A percentile compares a stretch with the other conserved stretches of the same genome.
Evolutionary conservation across 2,797 vertebrate species (phyloP).

Genomic region (Galaxias olidus): DNA sequence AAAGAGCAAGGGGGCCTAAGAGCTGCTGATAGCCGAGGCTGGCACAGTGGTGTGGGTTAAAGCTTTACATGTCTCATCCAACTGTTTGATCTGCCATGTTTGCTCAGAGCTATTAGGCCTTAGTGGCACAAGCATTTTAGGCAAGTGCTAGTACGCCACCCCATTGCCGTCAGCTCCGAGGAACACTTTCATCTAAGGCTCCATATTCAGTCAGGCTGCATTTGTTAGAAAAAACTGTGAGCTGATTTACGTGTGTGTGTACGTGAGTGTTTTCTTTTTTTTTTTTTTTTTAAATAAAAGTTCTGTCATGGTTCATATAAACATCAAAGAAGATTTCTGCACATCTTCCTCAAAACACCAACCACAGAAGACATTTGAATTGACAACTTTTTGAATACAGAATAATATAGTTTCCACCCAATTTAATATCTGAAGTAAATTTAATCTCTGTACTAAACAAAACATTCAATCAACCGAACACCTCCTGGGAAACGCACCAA

Average conservation of each 20-base stretch:
- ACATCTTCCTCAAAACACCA: too few relatives aligned
- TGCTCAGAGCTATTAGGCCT: conserved; percentile 17
- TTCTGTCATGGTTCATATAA: too few relatives aligned
- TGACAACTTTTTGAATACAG: too few relatives aligned
- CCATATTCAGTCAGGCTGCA: neutral
- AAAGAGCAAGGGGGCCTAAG: conserved; percentile 15
- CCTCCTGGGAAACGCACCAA: too few relatives aligned
- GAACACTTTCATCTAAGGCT: neutral
- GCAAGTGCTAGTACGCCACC: neutral
- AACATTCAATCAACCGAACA: too few relatives aligned
- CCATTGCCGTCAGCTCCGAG: conserved; percentile 4
- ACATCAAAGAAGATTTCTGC: too few relatives aligned
- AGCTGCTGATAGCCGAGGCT: conserved; percentile 21
- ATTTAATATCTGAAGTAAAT: too few relatives aligned
- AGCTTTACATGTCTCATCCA: conserved; percentile 27
- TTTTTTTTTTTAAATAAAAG: too few relatives aligned
- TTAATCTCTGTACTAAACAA: too few relatives aligned
- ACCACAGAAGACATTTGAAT: too few relatives aligned
- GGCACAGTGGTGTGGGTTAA: conserved; percentile 21
- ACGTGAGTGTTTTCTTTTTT: conserved; percentile 53
- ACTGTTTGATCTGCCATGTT: conserved; percentile 33
- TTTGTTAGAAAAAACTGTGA: conserved; percentile 25
- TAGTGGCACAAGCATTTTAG: conserved; percentile 2
- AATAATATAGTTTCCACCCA: too few relatives aligned
- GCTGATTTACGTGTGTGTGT: conserved; percentile 18